These are phyloP conservation scores for Ageneiosus marmoratus DNA, from an alignment of 2,113 vertebrate species.

Conservation along the genomic window DNA sequence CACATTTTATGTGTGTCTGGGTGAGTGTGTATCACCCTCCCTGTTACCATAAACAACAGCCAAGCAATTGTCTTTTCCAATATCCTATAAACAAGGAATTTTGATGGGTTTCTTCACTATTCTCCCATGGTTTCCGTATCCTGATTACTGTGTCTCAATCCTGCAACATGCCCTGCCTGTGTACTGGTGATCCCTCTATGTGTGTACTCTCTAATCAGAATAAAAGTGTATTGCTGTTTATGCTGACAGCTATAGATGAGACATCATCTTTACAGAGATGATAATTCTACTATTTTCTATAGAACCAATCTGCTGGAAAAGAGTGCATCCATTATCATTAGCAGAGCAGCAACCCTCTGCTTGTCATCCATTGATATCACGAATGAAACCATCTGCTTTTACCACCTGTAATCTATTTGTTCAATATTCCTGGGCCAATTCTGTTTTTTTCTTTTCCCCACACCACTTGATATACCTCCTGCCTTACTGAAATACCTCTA, in stretches of 20 bases:
- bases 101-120: neutral
- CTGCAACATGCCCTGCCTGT: neutral
- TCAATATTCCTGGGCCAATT: slow-evolving; percentile 69
- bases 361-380: slow-evolving; percentile 62
- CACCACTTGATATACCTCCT: slow-evolving; percentile 30
- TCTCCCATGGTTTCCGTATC: neutral
- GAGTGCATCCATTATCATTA: slow-evolving; percentile 72
- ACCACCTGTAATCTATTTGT: slow-evolving; percentile 76
- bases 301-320: neutral
- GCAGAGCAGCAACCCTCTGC: slow-evolving; percentile 64
- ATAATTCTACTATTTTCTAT: slow-evolving; percentile 50
- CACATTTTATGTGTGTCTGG: neutral
- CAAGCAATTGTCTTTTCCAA: slow-evolving; percentile 11
- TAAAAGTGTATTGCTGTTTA: slow-evolving; percentile 13
- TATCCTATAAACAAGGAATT: slow-evolving; percentile 24
- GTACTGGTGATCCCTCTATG: neutral
- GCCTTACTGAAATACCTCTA: slow-evolving; percentile 40
- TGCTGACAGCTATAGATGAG: slow-evolving; percentile 22
- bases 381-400: slow-evolving; percentile 79
- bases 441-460: slow-evolving; percentile 52
- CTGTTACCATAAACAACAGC: slow-evolving; percentile 25
- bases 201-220: slow-evolving; percentile 19
- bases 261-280: neutral
- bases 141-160: neutral
- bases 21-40: neutral